Conservation (phyloP, 2,797 vertebrate species). For the Trematomus bernacchii region DNA sequence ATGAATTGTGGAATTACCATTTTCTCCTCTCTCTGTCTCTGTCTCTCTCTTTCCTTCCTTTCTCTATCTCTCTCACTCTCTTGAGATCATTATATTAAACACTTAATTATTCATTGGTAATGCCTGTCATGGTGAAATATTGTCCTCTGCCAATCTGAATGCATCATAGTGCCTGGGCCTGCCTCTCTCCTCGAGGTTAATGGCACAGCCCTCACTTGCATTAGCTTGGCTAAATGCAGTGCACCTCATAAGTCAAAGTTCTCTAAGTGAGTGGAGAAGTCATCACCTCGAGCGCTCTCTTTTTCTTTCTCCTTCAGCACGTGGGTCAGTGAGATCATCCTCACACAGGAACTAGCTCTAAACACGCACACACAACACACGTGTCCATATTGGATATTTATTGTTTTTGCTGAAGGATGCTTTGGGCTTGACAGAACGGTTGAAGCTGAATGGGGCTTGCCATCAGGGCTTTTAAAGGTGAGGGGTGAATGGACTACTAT, state of each 20-base stretch:
- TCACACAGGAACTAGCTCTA: slow-evolving; percentile 32
- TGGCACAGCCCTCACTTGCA: slow-evolving; percentile 86
- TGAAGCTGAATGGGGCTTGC: slow-evolving; percentile 53
- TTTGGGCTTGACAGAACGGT: slow-evolving; percentile 53
- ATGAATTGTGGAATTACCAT: slow-evolving; percentile 93
- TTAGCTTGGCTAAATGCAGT: slow-evolving; percentile 87
- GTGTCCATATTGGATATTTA: slow-evolving; percentile 60
- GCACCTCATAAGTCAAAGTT: slow-evolving; percentile 86
- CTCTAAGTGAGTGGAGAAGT: slow-evolving; percentile 79
- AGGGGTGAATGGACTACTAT: slow-evolving; percentile 75
- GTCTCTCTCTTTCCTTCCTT: slow-evolving; percentile 58
- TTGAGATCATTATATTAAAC: slow-evolving; percentile 94
- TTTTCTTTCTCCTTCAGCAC: slow-evolving; percentile 60
- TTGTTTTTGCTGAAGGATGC: slow-evolving; percentile 72
- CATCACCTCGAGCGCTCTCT: slow-evolving; percentile 74
- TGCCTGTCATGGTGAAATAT: slow-evolving; percentile 94
- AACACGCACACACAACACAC: slow-evolving; percentile 8
- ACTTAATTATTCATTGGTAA: slow-evolving; percentile 99
- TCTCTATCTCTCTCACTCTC: slow-evolving; percentile 60
- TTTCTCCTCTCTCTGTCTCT: slow-evolving; percentile 85
- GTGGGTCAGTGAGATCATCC: slow-evolving; percentile 72
- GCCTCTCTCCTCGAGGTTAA: slow-evolving; percentile 92
- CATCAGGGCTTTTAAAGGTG: slow-evolving; percentile 75
- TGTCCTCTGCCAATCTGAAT: slow-evolving; percentile 89
- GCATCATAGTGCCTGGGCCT: slow-evolving; percentile 84